Evolutionary conservation across 2,797 vertebrate species (phyloP).

Genomic region (Crenichthys baileyi): DNA sequence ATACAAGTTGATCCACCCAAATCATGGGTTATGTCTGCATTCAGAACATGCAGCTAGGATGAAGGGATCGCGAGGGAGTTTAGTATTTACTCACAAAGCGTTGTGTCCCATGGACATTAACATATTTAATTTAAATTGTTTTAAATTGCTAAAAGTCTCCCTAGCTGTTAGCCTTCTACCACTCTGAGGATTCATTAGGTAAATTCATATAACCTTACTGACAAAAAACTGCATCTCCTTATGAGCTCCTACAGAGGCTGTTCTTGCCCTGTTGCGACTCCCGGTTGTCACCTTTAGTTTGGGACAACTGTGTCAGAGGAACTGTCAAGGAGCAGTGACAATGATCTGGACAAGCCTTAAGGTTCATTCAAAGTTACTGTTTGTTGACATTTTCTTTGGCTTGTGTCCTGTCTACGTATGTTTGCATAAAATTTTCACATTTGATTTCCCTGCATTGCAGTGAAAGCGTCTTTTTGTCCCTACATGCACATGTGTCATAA

Average conservation of each 20-base stretch:
- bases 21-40: neutral
- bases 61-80: neutral
- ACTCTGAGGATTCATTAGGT: too few species aligned
- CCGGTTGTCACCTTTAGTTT: neutral
- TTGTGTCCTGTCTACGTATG: slow-evolving; percentile 9
- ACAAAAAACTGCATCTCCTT: neutral
- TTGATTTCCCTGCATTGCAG: neutral
- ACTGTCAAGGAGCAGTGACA: neutral
- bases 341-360: neutral
- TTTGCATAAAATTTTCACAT: slow-evolving; percentile 13
- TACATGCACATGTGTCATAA: neutral
- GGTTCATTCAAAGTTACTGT: neutral
- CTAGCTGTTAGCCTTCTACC: too few species aligned
- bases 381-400: neutral
- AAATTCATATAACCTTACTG: neutral
- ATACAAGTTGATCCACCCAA: neutral
- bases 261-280: neutral
- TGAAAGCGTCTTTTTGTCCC: neutral
- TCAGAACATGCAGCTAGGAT: neutral
- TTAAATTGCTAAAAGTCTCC: neutral
- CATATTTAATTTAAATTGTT: neutral
- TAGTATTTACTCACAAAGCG: neutral
- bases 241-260: neutral
- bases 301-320: neutral
- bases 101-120: neutral